Percentiles rank a stretch among this genome's conserved stretches.
Conservation (phyloP, 2,797 vertebrate species). For the Prunella strophiata region DNA sequence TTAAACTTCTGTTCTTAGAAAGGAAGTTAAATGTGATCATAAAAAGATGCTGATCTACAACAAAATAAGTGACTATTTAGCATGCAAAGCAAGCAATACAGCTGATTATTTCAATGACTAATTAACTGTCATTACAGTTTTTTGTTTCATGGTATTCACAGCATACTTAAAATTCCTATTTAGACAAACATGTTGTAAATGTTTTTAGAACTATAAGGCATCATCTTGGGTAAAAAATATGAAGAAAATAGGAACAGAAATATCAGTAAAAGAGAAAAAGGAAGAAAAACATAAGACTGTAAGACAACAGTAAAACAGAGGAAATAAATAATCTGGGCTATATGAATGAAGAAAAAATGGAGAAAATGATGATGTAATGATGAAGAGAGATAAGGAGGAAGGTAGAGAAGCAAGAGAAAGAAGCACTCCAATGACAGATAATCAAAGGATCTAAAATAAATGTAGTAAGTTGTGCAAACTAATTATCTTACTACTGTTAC, state of each 20-base stretch:
- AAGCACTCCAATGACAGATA: not conserved
- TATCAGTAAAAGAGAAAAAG: not conserved
- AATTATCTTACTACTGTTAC: not conserved
- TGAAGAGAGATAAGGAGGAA: not conserved
- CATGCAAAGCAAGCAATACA: constrained; percentile 12
- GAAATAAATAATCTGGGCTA: not conserved
- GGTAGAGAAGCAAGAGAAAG: not conserved
- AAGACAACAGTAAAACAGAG: not conserved
- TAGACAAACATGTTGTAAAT: not conserved
- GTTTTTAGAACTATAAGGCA: not conserved
- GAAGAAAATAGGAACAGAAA: not conserved
- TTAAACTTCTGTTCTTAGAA: constrained; percentile 11
- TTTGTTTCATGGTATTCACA: constrained; percentile 32
- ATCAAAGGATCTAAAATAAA: not conserved
- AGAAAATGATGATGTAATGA: not conserved
- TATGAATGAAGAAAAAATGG: not conserved
- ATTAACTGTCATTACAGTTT: constrained; percentile 17
- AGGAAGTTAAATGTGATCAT: not conserved
- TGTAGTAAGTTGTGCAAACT: not conserved
- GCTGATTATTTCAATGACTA: constrained; percentile 31
- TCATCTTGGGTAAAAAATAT: not conserved
- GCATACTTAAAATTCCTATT: not conserved
- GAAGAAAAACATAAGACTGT: not conserved
- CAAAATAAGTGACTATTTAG: constrained; percentile 2
- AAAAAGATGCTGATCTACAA: not conserved